Evolutionary conservation across 35 echinoderm and acorn worm species (phyloP), one percentile per base, ranked within the genome.

Genomic region (Apostichopus japonicus): DNA sequence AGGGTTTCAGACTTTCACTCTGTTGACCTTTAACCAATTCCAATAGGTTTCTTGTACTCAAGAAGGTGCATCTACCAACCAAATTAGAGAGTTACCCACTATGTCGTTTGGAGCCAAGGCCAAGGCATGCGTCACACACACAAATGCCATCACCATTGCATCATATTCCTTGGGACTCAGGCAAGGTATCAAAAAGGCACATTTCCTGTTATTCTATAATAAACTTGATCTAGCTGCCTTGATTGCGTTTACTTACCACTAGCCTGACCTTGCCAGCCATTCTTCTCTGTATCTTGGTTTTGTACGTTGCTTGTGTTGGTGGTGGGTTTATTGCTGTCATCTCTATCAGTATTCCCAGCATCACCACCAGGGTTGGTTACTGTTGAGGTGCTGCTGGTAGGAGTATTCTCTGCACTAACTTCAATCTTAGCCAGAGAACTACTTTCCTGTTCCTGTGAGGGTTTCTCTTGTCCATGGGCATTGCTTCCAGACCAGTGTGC

Each of bases 261-360:
- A 7, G 71, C n/a, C 71, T 75, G 71, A 75, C 51, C 81, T 54
- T 84, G 54, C 81, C 81, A 84, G 81, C 81, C 10, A 21, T 57
- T 84, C 13, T 84, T 84, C 21, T 58, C 81, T n/a, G 81, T 84
- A 53, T 84, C 54, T 59, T 84, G 81, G 53, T 58, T 84, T 58
- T 84, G 81, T 84, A 54, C 53, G 53, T 54, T 84, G 80, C 23
- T 84, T 75, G 71, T n/a, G 81, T 84, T 84, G 81, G n/a, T 57
- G 81, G 81, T 84, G 54, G 81, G 81, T 84, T 58, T 84, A 21
- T n/a, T 84, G 54, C 54, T 10, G 55, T 84, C 81, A 23, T 84
- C 55, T 75, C 17, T 19, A 75, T 23, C 22, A 75, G 71, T 75
- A 2, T 8, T 75, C 15, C 16, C 17, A n/a, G 71, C n/a, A 21